Conservation (phyloP, 2,797 vertebrate genomes). For the Leptodactylus fallax region DNA sequence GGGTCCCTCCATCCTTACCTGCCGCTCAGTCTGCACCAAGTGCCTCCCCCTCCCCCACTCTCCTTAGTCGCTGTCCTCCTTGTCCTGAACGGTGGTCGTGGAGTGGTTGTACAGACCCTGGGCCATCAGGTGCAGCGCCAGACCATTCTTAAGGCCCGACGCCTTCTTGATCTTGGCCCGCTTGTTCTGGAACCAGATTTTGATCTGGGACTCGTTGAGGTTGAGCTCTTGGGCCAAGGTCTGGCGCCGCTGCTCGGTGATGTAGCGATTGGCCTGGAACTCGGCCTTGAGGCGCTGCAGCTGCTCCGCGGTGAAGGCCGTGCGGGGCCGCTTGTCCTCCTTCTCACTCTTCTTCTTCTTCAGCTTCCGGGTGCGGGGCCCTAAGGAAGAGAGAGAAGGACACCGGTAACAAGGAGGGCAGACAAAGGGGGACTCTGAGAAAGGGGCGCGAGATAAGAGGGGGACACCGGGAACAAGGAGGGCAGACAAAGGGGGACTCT, state of each 20-base stretch:
- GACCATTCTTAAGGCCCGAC: constrained; percentile 91
- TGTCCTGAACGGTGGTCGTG: constrained; percentile 94
- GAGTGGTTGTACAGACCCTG: constrained; percentile 99
- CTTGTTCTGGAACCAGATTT: constrained; percentile 99
- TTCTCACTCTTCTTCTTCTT: constrained; percentile 98
- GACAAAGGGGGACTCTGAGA: not conserved
- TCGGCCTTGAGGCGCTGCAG: constrained; percentile 96
- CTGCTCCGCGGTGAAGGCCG: constrained; percentile 96
- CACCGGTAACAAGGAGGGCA: not conserved
- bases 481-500: not conserved
- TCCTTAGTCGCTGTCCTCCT: constrained; percentile 89
- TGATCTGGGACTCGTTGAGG: constrained; percentile 97
- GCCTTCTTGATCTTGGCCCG: constrained; percentile 97
- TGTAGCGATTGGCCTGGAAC: constrained; percentile 96
- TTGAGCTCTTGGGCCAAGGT: constrained; percentile 93
- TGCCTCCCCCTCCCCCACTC: constrained; percentile 53
- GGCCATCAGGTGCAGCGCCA: constrained; percentile 97
- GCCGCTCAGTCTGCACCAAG: constrained; percentile 95
- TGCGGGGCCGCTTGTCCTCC: constrained; percentile 95
- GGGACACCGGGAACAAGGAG: too few relatives aligned
- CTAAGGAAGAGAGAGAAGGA: constrained; percentile 79
- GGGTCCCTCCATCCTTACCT: too few relatives aligned
- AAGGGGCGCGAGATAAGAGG: not conserved
- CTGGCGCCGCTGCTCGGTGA: constrained; percentile 96
- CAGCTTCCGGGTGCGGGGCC: constrained; percentile 95